Evolutionary conservation across 2,113 vertebrate genomes (phyloP), one percentile per base, ranked within the genome.

Genomic region (Apodemus sylvaticus): DNA sequence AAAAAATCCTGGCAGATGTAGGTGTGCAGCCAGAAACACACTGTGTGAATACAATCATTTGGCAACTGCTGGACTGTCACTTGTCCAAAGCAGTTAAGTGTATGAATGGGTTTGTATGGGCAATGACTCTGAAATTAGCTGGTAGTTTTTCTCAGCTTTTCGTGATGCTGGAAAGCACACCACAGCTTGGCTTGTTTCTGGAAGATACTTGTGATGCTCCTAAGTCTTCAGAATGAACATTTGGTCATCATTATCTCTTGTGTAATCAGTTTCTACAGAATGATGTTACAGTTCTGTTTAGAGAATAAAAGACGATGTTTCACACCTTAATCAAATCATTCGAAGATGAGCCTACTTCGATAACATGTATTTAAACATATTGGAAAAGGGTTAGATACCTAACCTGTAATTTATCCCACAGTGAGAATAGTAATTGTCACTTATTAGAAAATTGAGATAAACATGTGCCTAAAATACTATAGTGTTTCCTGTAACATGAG

Each of bases 51-150:
- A 94, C 91, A 97, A 93, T 95, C 96, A 97, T 98, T 98, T 98
- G 98, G 98, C 98, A 98, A 94, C 92, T 93, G 94, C 93, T 96
- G 96, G 96, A 97, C 98, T 98, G 98, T 97, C 97, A 98, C 97
- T 98, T 98, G 98, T 98, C 98, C 98, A 98, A 98, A 98, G 98
- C 90, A 66, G 20, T 98, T 98, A 98, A 96, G 97, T 98, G 96
- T 98, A 96, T 97, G 98, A 98, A 98, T 98, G 98, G 98, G 97
- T 98, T 98, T 98, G 97, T 98, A 97, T 94, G 97, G 98, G 96
- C 98, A 98, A 98, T 98, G 97, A 98, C 97, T 98, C 97, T 97
- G 97, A 98, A 98, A 97, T 98, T 97, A 98, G 97, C 98, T 98
- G 98, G 97, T 98, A 98, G 98, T 95, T 98, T 98, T 98, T 98